These are phyloP conservation scores for Rhingia rostrata DNA, from an alignment of 2,888 invertebrate genomes.

Conservation along the genomic window DNA sequence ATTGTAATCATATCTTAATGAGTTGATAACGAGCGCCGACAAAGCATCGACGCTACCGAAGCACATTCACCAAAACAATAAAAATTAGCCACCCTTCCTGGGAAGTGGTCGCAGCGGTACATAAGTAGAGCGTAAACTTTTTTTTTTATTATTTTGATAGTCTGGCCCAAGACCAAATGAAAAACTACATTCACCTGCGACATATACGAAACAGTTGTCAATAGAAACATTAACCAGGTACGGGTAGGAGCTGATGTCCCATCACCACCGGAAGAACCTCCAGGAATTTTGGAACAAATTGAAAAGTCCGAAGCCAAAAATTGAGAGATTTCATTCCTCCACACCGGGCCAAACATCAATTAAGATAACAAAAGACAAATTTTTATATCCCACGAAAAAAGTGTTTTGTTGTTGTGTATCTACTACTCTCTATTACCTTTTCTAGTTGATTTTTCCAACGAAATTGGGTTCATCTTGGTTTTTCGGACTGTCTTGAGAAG, in stretches of 20 bases:
- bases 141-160: slow-evolving; percentile 26
- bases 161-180: slow-evolving; percentile 39
- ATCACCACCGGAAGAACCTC: slow-evolving; percentile 42
- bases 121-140: slow-evolving; percentile 57
- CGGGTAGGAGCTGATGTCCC: slow-evolving; percentile 10
- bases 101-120: slow-evolving; percentile 22
- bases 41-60: slow-evolving; percentile 59
- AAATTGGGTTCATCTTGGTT: slow-evolving; percentile 47
- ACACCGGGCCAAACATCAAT: slow-evolving; percentile 54
- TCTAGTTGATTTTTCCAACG: slow-evolving; percentile 47
- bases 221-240: background rate
- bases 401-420: slow-evolving; percentile 16
- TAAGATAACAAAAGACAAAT: slow-evolving; percentile 72
- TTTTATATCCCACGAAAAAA: slow-evolving; percentile 17
- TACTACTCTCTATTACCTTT: slow-evolving; percentile 8
- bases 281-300: slow-evolving; percentile 52
- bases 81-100: slow-evolving; percentile 58
- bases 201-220: slow-evolving; percentile 37
- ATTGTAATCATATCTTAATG: slow-evolving; percentile 70
- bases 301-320: slow-evolving; percentile 39
- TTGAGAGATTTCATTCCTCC: slow-evolving; percentile 11
- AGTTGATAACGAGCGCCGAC: slow-evolving; percentile 70
- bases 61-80: slow-evolving; percentile 34
- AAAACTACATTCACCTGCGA: slow-evolving; percentile 46
- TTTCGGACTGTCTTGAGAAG: slow-evolving; percentile 3